phyloP scores from a whole-genome alignment of 2,888 invertebrate species.

The Melinopterus prodromus region DNA sequence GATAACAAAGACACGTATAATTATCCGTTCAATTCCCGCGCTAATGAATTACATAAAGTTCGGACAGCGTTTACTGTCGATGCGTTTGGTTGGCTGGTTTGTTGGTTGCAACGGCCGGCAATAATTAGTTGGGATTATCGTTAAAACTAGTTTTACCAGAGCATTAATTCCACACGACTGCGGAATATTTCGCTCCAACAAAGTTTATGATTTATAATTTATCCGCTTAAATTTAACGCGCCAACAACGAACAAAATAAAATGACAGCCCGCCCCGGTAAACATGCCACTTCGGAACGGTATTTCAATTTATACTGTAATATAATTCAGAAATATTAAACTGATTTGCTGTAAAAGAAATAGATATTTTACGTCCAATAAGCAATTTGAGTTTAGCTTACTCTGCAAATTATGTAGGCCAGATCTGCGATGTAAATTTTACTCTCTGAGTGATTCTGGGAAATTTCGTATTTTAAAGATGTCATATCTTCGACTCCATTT shows the following conservation, averaged over 20 bases:
- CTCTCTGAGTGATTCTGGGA: no score
- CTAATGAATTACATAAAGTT: background rate
- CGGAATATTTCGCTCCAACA: constrained; percentile 4
- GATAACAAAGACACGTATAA: background rate
- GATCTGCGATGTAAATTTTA: no score
- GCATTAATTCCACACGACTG: background rate
- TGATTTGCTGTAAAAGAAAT: no score
- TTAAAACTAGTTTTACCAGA: background rate
- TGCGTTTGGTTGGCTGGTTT: background rate
- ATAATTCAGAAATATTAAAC: background rate
- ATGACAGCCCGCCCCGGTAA: background rate
- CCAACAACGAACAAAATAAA: background rate
- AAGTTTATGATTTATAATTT: constrained; percentile 4
- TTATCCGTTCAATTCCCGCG: background rate
- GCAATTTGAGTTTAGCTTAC: no score
- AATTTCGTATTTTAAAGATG: no score
- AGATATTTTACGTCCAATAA: no score
- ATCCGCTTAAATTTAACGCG: background rate
- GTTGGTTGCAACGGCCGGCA: background rate
- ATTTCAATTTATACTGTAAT: background rate
- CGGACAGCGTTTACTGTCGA: background rate
- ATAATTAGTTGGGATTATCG: constrained; percentile 4
- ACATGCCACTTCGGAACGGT: background rate
- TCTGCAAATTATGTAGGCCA: no score
- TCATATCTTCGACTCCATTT: no score